These are phyloP conservation scores for Benthosema pterotum DNA, from an alignment of 2,797 vertebrate genomes.

Conservation along the genomic window DNA sequence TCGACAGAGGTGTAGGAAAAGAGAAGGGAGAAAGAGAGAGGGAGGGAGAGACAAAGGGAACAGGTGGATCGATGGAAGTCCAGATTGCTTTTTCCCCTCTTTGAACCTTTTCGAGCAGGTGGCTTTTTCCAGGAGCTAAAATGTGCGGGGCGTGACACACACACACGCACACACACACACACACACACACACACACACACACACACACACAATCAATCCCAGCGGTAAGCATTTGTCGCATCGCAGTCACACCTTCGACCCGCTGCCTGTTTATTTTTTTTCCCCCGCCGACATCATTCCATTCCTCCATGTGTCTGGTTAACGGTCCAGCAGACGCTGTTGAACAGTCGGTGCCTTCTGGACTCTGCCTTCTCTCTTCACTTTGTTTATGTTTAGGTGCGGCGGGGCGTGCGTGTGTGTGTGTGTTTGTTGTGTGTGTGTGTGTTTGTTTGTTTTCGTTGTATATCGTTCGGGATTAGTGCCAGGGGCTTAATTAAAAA, in stretches of 20 bases:
- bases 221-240: constrained; percentile 46
- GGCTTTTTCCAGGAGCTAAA: constrained; percentile 31
- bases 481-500: constrained; percentile 80
- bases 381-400: constrained; percentile 19
- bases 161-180: not conserved
- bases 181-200: constrained; percentile 1
- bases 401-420: constrained; percentile 19
- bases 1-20: not conserved
- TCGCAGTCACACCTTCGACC: constrained; percentile 43
- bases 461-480: constrained; percentile 78
- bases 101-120: constrained; percentile 19
- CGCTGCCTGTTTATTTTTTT: too few species aligned
- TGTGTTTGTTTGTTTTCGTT: constrained; percentile 53
- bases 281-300: too few species aligned
- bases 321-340: constrained; percentile 37
- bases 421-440: constrained; percentile 19
- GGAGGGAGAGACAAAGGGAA: constrained; percentile 4
- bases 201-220: constrained; percentile 36
- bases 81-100: constrained; percentile 36
- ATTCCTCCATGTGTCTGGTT: constrained; percentile 47
- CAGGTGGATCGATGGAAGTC: constrained; percentile 33
- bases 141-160: constrained; percentile 43
- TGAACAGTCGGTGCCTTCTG: constrained; percentile 37
- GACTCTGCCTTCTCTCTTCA: constrained; percentile 19
- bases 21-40: not conserved